A percentile compares a stretch with the other conserved stretches of the same genome.
phyloP scores from a whole-genome alignment of 1,140 invertebrate genomes.

The Drosophila ogumai region DNA sequence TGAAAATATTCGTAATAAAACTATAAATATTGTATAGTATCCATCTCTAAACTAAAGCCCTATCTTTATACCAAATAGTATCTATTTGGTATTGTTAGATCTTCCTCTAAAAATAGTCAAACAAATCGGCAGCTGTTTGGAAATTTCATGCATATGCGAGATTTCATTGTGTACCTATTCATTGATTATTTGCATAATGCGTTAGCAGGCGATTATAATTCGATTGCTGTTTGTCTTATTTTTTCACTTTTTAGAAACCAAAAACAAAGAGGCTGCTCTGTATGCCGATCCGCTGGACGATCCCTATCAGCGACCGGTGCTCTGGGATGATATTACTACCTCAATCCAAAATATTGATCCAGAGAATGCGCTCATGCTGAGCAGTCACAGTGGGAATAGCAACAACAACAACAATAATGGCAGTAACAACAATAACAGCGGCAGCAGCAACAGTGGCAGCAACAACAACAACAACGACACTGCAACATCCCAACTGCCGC shows the following conservation, averaged over 20 bases:
- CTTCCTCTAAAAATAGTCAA: slow-evolving; percentile 58
- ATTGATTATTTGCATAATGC: slow-evolving; percentile 52
- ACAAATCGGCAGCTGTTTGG: slow-evolving; percentile 65
- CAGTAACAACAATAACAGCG: slow-evolving; percentile 37
- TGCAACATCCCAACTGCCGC: slow-evolving; percentile 81
- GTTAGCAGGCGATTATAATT: slow-evolving; percentile 53
- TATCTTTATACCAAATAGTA: slow-evolving; percentile 2
- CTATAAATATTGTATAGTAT: too few species aligned
- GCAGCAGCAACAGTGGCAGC: slow-evolving; percentile 36
- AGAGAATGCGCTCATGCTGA: slow-evolving; percentile 94
- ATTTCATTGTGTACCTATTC: slow-evolving; percentile 72
- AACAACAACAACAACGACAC: slow-evolving; percentile 27
- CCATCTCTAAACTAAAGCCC: not conserved
- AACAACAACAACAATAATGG: slow-evolving; percentile 29
- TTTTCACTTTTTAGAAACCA: slow-evolving; percentile 64
- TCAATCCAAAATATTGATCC: slow-evolving; percentile 95
- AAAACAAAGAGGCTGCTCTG: slow-evolving; percentile 85
- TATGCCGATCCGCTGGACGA: slow-evolving; percentile 89
- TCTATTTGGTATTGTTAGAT: not conserved
- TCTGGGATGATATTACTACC: slow-evolving; percentile 95
- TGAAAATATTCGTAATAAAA: not conserved
- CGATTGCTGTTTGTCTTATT: slow-evolving; percentile 36
- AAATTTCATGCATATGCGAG: slow-evolving; percentile 81
- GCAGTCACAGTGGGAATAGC: slow-evolving; percentile 57
- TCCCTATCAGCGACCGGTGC: slow-evolving; percentile 91